Evolutionary conservation across 2,113 vertebrate species (phyloP).

Genomic region (Rynchops niger): DNA sequence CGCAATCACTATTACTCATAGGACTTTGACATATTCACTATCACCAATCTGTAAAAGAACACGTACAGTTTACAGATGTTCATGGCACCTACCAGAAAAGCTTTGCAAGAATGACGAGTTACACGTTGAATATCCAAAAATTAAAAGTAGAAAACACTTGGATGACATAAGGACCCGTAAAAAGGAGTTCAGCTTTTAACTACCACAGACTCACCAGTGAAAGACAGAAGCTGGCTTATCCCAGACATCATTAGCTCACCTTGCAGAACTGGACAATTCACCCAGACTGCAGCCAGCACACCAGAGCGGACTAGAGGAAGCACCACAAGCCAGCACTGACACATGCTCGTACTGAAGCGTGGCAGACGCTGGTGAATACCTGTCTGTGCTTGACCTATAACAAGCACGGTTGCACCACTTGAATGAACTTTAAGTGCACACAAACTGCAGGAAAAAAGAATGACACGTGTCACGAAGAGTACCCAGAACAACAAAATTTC

Average conservation of each 20-base stretch:
- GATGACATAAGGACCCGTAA: not conserved
- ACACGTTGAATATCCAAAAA: not conserved
- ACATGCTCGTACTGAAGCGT: fast-evolving
- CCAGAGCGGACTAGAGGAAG: fast-evolving
- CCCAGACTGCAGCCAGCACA: not conserved
- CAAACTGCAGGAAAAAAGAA: not conserved
- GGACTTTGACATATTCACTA: not conserved
- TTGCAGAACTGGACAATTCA: not conserved
- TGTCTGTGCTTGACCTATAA: not conserved
- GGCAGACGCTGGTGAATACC: not conserved
- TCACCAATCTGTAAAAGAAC: not conserved
- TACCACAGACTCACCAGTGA: not conserved
- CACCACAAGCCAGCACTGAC: not conserved
- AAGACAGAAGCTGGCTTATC: not conserved
- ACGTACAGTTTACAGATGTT: not conserved
- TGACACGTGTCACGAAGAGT: not conserved
- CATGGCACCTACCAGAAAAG: not conserved
- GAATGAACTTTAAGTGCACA: not conserved
- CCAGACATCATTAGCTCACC: not conserved
- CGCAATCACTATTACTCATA: not conserved
- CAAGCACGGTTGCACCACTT: not conserved
- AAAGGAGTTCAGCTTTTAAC: not conserved
- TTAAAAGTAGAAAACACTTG: not conserved
- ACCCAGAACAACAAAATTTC: not conserved
- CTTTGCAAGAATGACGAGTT: not conserved